A percentile compares a stretch with the other conserved stretches of the same genome.
Evolutionary conservation across 92 coral and sea anemone genomes (phyloP).

Genomic region (Paramuricea clavata): DNA sequence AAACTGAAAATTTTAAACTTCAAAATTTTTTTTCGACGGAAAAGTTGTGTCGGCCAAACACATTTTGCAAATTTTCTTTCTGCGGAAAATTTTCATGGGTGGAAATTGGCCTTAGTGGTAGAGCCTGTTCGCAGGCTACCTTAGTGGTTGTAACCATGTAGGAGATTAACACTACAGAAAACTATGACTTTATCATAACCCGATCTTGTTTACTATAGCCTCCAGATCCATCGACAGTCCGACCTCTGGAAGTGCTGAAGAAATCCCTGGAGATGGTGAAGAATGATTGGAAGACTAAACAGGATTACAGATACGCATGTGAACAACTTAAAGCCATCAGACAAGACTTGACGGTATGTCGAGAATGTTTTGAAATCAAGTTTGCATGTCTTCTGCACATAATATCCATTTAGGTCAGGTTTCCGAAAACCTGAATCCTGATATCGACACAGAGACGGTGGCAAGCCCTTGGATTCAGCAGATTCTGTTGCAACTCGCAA

Average conservation of each 20-base stretch:
- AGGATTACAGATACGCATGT: slow-evolving; percentile 83
- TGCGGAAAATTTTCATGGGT: not conserved
- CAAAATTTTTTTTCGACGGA: too few relatives aligned
- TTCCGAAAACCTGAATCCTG: too few relatives aligned
- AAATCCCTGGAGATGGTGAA: slow-evolving; percentile 88
- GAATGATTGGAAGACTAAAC: slow-evolving; percentile 85
- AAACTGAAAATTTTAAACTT: too few relatives aligned
- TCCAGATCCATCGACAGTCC: slow-evolving; percentile 96
- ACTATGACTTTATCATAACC: not conserved
- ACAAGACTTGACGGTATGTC: slow-evolving; percentile 92
- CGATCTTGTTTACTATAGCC: slow-evolving; percentile 62
- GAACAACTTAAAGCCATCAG: slow-evolving; percentile 96
- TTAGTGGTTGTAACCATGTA: too few relatives aligned
- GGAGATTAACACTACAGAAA: too few relatives aligned
- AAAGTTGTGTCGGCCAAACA: too few relatives aligned
- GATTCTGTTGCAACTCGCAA: not conserved
- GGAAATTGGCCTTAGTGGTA: too few relatives aligned
- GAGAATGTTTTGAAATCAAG: not conserved
- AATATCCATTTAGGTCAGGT: too few relatives aligned
- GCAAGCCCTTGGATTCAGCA: not conserved
- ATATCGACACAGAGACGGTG: too few relatives aligned
- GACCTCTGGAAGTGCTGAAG: slow-evolving; percentile 83
- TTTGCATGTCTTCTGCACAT: too few relatives aligned
- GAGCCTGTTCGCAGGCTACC: too few relatives aligned
- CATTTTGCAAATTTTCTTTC: too few relatives aligned